These are phyloP conservation scores for Porites cylindrica DNA, from an alignment of 92 coral and sea anemone species.

Conservation along the genomic window DNA sequence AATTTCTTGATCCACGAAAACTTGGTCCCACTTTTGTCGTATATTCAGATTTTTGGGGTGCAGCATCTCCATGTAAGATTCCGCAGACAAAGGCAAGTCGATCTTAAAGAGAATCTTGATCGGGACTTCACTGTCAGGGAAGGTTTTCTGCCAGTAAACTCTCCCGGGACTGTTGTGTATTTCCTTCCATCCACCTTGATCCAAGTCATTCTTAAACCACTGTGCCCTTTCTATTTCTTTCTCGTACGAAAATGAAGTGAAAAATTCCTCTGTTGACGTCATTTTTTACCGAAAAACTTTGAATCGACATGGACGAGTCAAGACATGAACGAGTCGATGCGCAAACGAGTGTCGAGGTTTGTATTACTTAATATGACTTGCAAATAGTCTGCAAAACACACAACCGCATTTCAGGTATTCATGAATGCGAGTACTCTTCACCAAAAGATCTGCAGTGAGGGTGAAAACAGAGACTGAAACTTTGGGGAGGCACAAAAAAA, in stretches of 20 bases:
- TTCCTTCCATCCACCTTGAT: slow-evolving; percentile 22
- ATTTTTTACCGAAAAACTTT: background rate
- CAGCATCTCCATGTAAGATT: slow-evolving; percentile 7
- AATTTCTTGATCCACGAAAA: slow-evolving; percentile 20
- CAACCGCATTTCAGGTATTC: too few species aligned
- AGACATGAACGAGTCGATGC: too few species aligned
- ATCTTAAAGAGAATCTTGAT: background rate
- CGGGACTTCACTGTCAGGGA: slow-evolving; percentile 38
- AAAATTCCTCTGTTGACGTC: slow-evolving; percentile 5
- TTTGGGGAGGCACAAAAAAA: too few species aligned
- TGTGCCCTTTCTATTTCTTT: slow-evolving; percentile 16
- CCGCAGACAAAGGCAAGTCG: slow-evolving; percentile 44
- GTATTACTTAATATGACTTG: too few species aligned
- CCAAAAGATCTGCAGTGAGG: too few species aligned
- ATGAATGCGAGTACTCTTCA: too few species aligned
- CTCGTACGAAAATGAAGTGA: slow-evolving; percentile 7
- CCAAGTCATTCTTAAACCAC: slow-evolving; percentile 26
- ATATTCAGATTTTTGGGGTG: slow-evolving; percentile 12
- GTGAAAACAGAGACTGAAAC: too few species aligned
- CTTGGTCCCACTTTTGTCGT: slow-evolving; percentile 47
- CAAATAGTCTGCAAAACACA: too few species aligned
- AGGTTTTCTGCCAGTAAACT: slow-evolving; percentile 6
- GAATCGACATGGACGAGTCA: too few species aligned
- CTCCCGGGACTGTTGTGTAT: slow-evolving; percentile 1
- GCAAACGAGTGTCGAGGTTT: too few species aligned